Conservation (phyloP, 2,797 vertebrate species). For the Toxotes lorentzi region DNA sequence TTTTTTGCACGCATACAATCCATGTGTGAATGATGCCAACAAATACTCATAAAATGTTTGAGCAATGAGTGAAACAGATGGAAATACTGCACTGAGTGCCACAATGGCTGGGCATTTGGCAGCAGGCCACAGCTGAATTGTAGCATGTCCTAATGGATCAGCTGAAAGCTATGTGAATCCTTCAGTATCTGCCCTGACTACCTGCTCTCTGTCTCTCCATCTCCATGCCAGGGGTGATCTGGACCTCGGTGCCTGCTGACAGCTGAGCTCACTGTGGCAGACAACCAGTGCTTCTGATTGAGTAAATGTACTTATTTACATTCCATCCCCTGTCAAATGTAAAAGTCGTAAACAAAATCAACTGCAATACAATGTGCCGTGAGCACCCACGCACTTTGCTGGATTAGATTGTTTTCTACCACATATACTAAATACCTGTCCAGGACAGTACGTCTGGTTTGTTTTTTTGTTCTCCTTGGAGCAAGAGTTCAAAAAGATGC, state of each 20-base stretch:
- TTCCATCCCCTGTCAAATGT: neutral
- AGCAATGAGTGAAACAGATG: conserved; percentile 71
- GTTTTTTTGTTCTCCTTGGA: neutral
- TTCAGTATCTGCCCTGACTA: conserved; percentile 64
- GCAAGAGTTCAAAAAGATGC: neutral
- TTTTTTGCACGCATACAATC: conserved; percentile 63
- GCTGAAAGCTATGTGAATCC: conserved; percentile 74
- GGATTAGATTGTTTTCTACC: neutral
- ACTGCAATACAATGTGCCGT: neutral
- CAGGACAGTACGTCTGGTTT: neutral
- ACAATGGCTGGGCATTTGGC: conserved; percentile 72
- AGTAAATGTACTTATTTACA: conserved; percentile 13
- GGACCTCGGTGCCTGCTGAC: conserved; percentile 61
- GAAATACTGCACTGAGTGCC: conserved; percentile 61
- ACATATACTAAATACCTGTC: neutral
- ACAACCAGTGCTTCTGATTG: conserved; percentile 53
- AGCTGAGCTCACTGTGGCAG: conserved; percentile 73
- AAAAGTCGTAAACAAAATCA: neutral
- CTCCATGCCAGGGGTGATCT: conserved; percentile 66
- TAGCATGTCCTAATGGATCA: conserved; percentile 79
- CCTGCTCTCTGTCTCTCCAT: conserved; percentile 65
- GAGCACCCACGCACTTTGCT: neutral
- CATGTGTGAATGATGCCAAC: conserved; percentile 58
- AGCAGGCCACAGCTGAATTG: conserved; percentile 60
- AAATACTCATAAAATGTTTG: conserved; percentile 71